Base-by-base conservation (phyloP, 2,797 vertebrate genomes). In the Pogoniulus pusillus region DNA sequence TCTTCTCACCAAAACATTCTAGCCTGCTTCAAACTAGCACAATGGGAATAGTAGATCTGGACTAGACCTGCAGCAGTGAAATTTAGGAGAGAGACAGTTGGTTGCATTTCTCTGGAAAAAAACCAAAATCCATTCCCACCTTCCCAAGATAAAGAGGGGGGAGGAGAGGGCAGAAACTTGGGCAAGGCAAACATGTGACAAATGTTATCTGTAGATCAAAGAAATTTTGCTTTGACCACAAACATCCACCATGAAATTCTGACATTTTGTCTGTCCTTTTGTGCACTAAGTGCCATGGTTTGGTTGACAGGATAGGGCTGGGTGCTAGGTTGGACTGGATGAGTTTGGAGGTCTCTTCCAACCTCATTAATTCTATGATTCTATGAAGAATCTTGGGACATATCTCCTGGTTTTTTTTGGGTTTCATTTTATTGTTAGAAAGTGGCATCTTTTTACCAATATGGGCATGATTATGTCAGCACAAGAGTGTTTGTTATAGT, bases 141-240 rank as follows among this genome's bases (percentile, higher is more conserved):
- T 4, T 80, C 11, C 17, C 30, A 49, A 29, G 37, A 34, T 66
- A 64, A 72, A 54, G 17, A 2, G 4, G 2, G 8, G 15, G 23
- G 6, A 3, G 5, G 45, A 16, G 23, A 5, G 2, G 4, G 45
- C 7, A 27, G 3, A 37, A 10, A 0, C 7, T 84, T 35, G 19
- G 62, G 19, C 55, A 83, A 9, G 18, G 49, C n/a, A 75, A 53
- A 53, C 34, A 43, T 32, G 6, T 84, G 54, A 34, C 39, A 85
- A 71, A 82, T 65, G 32, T 62, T 75, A 26, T 23, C 51, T 80
- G 23, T 47, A 71, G 71, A 64, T 82, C 39, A 88, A 58, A 90
- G 64, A 84, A 49, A 45, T 41, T 60, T 18, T 88, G 26, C 60
- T 94, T 70, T 90, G 39, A 65, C 59, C 80, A 73, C 57, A 79